These are phyloP conservation scores for Protobothrops mucrosquamatus DNA, from an alignment of 2,113 vertebrate genomes.

Conservation along the genomic window DNA sequence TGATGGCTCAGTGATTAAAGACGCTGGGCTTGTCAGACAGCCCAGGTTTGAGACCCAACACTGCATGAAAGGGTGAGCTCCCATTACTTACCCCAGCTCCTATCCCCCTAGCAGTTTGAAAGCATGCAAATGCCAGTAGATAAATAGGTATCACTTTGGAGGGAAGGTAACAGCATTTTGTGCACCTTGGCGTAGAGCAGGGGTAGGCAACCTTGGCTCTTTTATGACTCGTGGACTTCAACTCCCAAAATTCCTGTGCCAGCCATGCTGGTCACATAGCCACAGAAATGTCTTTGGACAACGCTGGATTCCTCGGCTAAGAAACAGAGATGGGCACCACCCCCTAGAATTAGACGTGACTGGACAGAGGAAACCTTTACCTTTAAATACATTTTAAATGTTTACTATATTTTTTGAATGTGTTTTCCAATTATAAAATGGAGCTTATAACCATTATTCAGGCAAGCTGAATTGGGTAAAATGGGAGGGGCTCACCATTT, in stretches of 20 bases:
- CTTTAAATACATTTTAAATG: neutral
- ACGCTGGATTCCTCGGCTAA: neutral
- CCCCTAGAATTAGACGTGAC: neutral
- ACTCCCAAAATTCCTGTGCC: too few relatives aligned
- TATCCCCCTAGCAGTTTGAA: neutral
- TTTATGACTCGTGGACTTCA: too few relatives aligned
- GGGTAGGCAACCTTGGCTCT: too few relatives aligned
- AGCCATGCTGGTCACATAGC: too few relatives aligned
- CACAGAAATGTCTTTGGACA: neutral
- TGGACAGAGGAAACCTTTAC: neutral
- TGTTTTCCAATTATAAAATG: neutral
- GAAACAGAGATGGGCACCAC: neutral
- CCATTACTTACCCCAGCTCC: neutral
- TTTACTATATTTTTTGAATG: neutral
- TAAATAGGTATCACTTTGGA: neutral
- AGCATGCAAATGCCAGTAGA: neutral
- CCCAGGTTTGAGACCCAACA: neutral
- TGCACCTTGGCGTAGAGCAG: neutral
- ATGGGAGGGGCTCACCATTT: neutral
- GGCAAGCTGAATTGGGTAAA: neutral
- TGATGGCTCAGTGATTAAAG: neutral
- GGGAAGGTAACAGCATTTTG: neutral
- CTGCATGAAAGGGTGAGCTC: neutral
- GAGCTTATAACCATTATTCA: neutral
- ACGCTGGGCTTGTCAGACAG: neutral